Evolutionary conservation across 1,140 invertebrate genomes (phyloP), one percentile per base, ranked within the genome.

Genomic region (Asobara japonica): DNA sequence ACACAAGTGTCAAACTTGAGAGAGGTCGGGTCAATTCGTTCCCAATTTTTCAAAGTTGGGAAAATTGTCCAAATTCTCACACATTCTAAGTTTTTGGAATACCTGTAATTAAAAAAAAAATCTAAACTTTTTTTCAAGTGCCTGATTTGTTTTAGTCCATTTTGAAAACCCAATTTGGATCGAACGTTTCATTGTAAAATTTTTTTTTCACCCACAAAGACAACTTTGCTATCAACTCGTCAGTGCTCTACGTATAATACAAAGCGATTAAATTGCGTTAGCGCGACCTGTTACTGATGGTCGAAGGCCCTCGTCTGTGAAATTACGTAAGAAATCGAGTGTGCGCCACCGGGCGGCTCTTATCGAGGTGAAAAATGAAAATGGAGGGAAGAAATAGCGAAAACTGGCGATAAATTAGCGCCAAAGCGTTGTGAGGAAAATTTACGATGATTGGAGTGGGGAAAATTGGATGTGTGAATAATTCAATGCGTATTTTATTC

Each of bases 281-380:
- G 13, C 41, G 41, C 41, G 41, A 45, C 41, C 18, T 5, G 41
- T 45, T 45, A 45, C 41, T 45, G 41, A 45, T 45, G 41, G 41
- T 16, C 13, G 41, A 18, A 45, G n/a, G 5, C 41, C n/a, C n/a
- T 45, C 7, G 41, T 16, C 1, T 45, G 41, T 45, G 41, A 45
- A 45, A 45, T 45, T 45, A 45, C 41, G 41, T 45, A 45, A 45
- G 41, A 45, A 45, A 45, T 45, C 41, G 41, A 45, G 41, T 45
- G 41, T 45, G 41, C 41, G 41, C 1, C n/a, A 1, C 13, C 5
- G 11, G 31, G n/a, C n/a, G n/a, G n/a, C n/a, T n/a, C n/a, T n/a
- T n/a, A n/a, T 45, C 5, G 2, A n/a, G n/a, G 41, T 45, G 41
- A 45, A 45, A 45, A 45, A 45, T 45, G 11, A n/a, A 45, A 45